A percentile compares a stretch with the other conserved stretches of the same genome.
phyloP scores from a whole-genome alignment of 2,113 vertebrate genomes.

The Xiphorhynchus elegans region DNA sequence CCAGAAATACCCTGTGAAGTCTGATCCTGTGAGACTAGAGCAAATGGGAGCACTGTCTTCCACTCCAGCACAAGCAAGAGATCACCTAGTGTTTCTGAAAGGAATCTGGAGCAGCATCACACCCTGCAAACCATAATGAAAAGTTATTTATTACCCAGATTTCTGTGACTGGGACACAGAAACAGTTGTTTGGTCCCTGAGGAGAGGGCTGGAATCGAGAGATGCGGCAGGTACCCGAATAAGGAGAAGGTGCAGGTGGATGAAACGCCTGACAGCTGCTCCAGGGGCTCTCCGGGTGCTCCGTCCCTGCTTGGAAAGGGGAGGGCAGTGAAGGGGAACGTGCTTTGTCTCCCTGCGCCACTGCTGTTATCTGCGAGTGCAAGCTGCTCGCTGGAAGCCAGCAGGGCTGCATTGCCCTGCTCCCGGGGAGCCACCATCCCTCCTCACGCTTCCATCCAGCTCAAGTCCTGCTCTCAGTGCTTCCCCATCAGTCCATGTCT shows the following conservation, averaged over 20 bases:
- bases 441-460: neutral
- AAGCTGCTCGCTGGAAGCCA: neutral
- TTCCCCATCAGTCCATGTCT: accelerated
- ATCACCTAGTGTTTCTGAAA: neutral
- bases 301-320: neutral
- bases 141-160: neutral
- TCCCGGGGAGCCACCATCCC: neutral
- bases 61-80: accelerated
- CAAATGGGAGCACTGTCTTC: neutral
- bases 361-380: neutral
- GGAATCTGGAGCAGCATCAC: neutral
- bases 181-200: neutral
- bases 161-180: neutral
- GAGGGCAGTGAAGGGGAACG: accelerated
- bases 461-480: neutral
- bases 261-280: neutral
- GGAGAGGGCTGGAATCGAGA: neutral
- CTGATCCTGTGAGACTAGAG: neutral
- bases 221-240: accelerated
- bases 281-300: accelerated
- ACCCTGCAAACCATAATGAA: neutral
- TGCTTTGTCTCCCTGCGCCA: neutral
- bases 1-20: neutral
- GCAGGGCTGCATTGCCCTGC: neutral
- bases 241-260: neutral